phyloP scores from a whole-genome alignment of 1,140 invertebrate genomes.

The Eciton burchellii region DNA sequence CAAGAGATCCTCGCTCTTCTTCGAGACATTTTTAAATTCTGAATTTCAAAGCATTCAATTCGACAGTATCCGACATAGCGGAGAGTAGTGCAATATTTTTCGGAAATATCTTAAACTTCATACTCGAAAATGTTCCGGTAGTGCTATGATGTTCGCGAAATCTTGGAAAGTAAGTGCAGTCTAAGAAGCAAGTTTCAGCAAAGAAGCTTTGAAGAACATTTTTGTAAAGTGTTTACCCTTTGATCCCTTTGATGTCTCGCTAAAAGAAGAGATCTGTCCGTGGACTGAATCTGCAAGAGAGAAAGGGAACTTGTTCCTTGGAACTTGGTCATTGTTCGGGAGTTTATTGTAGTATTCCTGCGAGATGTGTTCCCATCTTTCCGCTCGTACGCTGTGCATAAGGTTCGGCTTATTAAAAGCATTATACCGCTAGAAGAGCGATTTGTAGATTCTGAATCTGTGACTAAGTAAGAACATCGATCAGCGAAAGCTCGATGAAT shows the following conservation, averaged over 20 bases:
- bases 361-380: conserved; percentile 12
- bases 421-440: neutral
- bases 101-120: conserved; percentile 24
- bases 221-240: conserved; percentile 29
- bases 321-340: no score
- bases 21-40: conserved; percentile 3
- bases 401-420: conserved; percentile 22
- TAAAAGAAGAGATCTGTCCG: conserved; percentile 4
- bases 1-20: conserved; percentile 37
- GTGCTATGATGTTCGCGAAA: conserved; percentile 9
- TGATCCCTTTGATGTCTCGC: conserved; percentile 15
- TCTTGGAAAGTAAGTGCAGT: neutral
- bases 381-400: neutral
- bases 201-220: conserved; percentile 8
- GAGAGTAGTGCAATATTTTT: conserved; percentile 46
- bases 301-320: neutral
- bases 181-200: conserved; percentile 2
- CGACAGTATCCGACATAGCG: neutral
- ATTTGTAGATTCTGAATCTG: conserved; percentile 3
- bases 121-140: neutral
- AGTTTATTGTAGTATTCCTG: conserved; percentile 6
- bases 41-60: conserved; percentile 8
- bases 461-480: conserved; percentile 9
- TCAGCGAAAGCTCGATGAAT: conserved; percentile 6
- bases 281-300: conserved; percentile 6